Conservation (phyloP, 2,888 invertebrate species). For the Boloria euphrosyne region DNA sequence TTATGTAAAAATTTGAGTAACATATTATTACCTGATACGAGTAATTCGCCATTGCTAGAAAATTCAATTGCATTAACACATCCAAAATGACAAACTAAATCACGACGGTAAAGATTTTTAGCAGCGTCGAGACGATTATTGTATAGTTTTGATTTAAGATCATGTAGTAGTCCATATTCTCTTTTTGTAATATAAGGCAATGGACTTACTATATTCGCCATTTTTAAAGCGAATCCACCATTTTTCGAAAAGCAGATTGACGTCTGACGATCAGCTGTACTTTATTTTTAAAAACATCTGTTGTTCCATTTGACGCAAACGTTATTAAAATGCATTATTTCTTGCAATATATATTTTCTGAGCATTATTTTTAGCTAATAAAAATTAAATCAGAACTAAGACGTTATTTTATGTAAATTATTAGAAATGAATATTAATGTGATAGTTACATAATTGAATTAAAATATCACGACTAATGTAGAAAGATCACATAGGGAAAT, state of each 20-base stretch:
- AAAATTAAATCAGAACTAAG: too few species aligned
- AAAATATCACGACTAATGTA: too few species aligned
- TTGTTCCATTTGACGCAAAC: conserved; percentile 50
- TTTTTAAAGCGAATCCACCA: conserved; percentile 70
- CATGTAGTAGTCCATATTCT: conserved; percentile 82
- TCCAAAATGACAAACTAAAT: conserved; percentile 94
- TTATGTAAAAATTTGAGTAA: too few species aligned
- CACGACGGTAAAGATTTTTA: conserved; percentile 90
- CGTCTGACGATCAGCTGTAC: conserved; percentile 74
- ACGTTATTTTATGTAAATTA: too few species aligned
- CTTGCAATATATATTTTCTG: too few species aligned
- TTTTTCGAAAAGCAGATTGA: conserved; percentile 57
- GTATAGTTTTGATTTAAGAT: conserved; percentile 84
- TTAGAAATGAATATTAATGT: too few species aligned
- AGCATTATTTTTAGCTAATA: too few species aligned
- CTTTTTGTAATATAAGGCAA: conserved; percentile 83
- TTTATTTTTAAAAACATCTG: conserved; percentile 66
- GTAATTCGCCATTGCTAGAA: conserved; percentile 91
- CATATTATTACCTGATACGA: conserved; percentile 89
- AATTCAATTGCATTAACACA: conserved; percentile 98
- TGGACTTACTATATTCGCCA: conserved; percentile 82
- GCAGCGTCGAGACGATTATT: conserved; percentile 85
- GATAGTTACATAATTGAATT: too few species aligned
- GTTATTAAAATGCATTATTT: background rate
- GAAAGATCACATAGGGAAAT: too few species aligned